Conservation (phyloP, 2,888 invertebrate genomes). For the Zelleria hepariella region DNA sequence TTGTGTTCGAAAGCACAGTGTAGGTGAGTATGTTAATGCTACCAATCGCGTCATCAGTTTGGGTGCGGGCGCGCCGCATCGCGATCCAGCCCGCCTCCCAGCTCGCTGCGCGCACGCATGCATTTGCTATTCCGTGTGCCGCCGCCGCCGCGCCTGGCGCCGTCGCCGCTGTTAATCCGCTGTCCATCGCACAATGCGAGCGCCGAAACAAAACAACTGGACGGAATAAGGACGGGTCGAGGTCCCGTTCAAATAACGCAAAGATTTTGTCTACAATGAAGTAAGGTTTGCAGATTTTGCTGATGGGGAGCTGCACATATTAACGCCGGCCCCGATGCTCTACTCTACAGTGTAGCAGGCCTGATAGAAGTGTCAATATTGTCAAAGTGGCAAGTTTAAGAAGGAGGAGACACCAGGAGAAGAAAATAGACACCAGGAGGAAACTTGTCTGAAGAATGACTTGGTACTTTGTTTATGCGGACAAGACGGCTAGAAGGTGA, state of each 20-base stretch:
- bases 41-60: slow-evolving; percentile 37
- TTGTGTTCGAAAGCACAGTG: slow-evolving; percentile 16
- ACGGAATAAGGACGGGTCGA: slow-evolving; percentile 11
- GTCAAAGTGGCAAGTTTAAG: too few species aligned
- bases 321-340: too few species aligned
- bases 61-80: slow-evolving; percentile 27
- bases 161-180: slow-evolving; percentile 59
- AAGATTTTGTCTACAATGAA: too few species aligned
- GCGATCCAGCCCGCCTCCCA: slow-evolving; percentile 11
- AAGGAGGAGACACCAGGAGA: too few species aligned
- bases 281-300: background rate
- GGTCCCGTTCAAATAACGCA: background rate
- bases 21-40: slow-evolving; percentile 33
- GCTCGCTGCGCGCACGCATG: slow-evolving; percentile 29
- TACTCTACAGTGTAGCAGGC: too few species aligned
- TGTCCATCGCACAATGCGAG: slow-evolving; percentile 45
- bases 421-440: too few species aligned
- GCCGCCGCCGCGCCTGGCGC: slow-evolving; percentile 42
- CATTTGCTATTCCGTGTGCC: slow-evolving; percentile 51
- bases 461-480: too few species aligned
- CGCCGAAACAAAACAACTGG: slow-evolving; percentile 38
- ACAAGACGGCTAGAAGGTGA: too few species aligned
- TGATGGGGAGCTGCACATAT: background rate
- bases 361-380: too few species aligned
- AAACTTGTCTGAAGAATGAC: too few species aligned